Evolutionary conservation across 2,113 vertebrate genomes (phyloP).

Genomic region (Osmerus mordax): DNA sequence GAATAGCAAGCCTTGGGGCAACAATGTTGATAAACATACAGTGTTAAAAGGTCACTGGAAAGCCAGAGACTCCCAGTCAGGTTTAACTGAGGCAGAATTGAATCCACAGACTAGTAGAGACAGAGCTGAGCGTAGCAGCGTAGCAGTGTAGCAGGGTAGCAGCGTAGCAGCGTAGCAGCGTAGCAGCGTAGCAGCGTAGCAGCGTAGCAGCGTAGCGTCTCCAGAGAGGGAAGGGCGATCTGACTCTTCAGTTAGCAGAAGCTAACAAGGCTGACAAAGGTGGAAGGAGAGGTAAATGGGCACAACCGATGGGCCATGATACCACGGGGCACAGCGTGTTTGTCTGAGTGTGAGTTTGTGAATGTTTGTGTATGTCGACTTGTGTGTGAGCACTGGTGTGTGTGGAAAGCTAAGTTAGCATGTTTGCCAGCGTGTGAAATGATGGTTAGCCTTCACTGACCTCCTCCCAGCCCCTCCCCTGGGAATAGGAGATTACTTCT

Average conservation of each 20-base stretch:
- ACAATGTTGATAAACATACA: background rate
- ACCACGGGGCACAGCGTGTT: background rate
- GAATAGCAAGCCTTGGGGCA: background rate
- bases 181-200: too few species aligned
- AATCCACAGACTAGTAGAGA: too few species aligned
- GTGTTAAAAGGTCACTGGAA: background rate
- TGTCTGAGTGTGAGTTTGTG: background rate
- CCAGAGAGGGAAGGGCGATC: background rate
- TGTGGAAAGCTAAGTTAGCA: slow-evolving; percentile 36
- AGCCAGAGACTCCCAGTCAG: too few species aligned
- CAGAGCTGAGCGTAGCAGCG: too few species aligned
- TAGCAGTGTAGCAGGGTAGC: background rate
- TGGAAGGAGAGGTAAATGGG: background rate
- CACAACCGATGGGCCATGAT: background rate
- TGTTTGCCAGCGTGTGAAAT: slow-evolving; percentile 52
- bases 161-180: too few species aligned
- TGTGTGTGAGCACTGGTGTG: slow-evolving; percentile 16
- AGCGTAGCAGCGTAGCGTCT: background rate
- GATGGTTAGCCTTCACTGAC: slow-evolving; percentile 67
- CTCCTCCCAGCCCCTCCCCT: slow-evolving; percentile 90
- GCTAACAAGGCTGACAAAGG: slow-evolving; percentile 40
- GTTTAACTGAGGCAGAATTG: too few species aligned
- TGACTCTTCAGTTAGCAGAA: slow-evolving; percentile 8
- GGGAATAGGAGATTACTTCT: slow-evolving; percentile 88
- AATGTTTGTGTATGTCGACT: background rate